Evolutionary conservation across 2,888 invertebrate species (phyloP), one percentile per base, ranked within the genome.

Genomic region (Eucriotettix oculatus): DNA sequence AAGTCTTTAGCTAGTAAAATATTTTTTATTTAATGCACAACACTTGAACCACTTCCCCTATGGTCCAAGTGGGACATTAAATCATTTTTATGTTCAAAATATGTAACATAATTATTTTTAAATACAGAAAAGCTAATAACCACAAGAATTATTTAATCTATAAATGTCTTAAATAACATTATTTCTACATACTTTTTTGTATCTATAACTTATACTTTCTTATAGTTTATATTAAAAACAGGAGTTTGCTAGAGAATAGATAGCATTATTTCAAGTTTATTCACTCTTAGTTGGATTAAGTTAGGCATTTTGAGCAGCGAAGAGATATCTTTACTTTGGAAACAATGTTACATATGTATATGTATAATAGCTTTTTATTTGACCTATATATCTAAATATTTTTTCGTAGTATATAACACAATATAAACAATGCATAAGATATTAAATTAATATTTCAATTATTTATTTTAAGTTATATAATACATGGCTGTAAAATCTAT

Each of bases 1-100:
- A 53, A n/a, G 48, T 48, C 40, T 16, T 17, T 29, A 29, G 44
- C 43, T 43, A 57, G 57, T 9, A 57, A 10, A 14, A 44, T 44
- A 11, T 16, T 17, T 12, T 16, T 57, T 52, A 43, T 59, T 62
- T 60, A 60, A 60, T 60, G 52, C 48, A 42, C 11, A 58, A 54
- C 43, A 61, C 61, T 54, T 63, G 63, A 61, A 58, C 56, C 63
- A 62, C 63, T 63, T 63, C 63, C 63, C 63, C 63, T 42, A 55
- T 57, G 63, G 60, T 59, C 54, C 63, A 63, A 56, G 61, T 59
- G 54, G 53, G 55, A n/a, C 54, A 53, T 58, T 58, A 54, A 29
- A 48, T 48, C 9, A 9, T 29, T 29, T 29, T 29, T 29, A 29
- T 29, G 29, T 29, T 29, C 29, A 48, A 48, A 48, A 48, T 48